These are phyloP conservation scores for Euplagia quadripunctaria DNA, from an alignment of 2,888 invertebrate species.

Conservation along the genomic window DNA sequence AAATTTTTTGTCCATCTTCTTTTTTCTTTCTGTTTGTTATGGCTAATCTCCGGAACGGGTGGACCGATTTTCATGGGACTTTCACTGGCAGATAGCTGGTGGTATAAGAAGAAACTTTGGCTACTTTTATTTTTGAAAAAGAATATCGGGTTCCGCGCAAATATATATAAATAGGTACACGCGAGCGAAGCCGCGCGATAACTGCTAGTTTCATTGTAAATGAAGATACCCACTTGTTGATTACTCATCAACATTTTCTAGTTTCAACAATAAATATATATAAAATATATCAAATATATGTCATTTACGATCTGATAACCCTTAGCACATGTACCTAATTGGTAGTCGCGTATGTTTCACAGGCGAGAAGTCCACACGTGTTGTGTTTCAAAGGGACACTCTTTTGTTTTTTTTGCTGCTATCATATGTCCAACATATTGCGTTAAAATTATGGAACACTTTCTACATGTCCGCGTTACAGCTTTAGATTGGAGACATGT, in stretches of 20 bases:
- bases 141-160: no score
- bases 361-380: slow-evolving; percentile 66
- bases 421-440: slow-evolving; percentile 68
- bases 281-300: background rate
- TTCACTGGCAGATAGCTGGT: no score
- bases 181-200: no score
- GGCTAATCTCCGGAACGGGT: no score
- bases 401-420: slow-evolving; percentile 66
- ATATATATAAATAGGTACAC: no score
- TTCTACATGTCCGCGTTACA: slow-evolving; percentile 15
- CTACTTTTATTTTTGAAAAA: no score
- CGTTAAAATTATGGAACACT: slow-evolving; percentile 34
- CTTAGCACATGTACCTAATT: slow-evolving; percentile 53
- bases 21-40: no score
- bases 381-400: slow-evolving; percentile 58
- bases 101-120: no score
- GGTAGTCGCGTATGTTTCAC: slow-evolving; percentile 61
- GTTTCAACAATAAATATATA: background rate
- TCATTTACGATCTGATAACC: slow-evolving; percentile 35
- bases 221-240: no score
- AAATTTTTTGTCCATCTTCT: no score
- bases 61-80: no score
- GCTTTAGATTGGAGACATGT: slow-evolving; percentile 16
- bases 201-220: no score
- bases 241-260: background rate